Evolutionary conservation across 2,797 vertebrate species (phyloP), one percentile per base, ranked within the genome.

Genomic region (Notamacropus eugenii): DNA sequence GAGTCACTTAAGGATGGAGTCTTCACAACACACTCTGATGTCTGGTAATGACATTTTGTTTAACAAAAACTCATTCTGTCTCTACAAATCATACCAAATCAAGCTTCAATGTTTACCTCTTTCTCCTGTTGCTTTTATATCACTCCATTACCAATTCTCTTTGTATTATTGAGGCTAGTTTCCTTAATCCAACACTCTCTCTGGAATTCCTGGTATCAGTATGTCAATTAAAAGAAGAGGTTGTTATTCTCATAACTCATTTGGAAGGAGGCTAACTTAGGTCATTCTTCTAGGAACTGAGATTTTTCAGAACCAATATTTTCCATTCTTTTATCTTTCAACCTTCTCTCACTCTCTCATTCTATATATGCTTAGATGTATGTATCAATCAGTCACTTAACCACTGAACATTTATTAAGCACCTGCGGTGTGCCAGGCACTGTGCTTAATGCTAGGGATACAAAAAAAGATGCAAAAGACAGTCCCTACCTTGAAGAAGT

Each of bases 1-100:
- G 99, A 99, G 95, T 99, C 99, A 0, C 99, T 99, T 94, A 99
- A 99, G 97, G 99, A 99, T 1, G 99, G 99, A 87, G 99, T 99
- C 97, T 99, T 99, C 99, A 99, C 99, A 91, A 99, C 99, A 0
- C 99, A 99, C 98, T 99, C 99, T 8, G 99, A 99, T 22, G 99
- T 99, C 99, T 99, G 99, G 99, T 99, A 99, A 97, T 40, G 93
- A 94, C 92, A 91, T 52, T 87, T 93, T 90, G 3, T 56, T 87
- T 27, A 9, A 54, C 58, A 82, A 1, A 12, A 82, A 10, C 46
- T 28, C 40, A 87, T 92, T 56, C 3, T 0, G 56, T 62, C 52
- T 34, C 50, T 5, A 1, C 54, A 0, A 0, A 0, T 19, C 55
- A 50, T 16, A 0, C 34, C 1, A 8, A 8, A 67, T 55, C 50